Conservation (phyloP, 2,888 invertebrate species). For the Myopa testacea region DNA sequence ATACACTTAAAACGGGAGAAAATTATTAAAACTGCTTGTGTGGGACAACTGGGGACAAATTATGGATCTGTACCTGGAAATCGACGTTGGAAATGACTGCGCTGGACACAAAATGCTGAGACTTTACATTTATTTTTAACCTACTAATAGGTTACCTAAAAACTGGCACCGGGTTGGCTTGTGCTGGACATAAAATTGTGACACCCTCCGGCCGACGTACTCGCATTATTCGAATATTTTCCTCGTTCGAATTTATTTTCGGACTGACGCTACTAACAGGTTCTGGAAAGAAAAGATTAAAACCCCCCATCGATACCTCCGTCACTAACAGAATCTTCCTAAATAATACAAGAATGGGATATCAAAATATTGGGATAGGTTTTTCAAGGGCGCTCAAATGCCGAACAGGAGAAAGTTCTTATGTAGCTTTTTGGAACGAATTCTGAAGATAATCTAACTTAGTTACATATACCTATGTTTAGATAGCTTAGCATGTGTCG, state of each 20-base stretch:
- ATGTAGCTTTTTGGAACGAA: slow-evolving; percentile 53
- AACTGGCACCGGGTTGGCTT: slow-evolving; percentile 80
- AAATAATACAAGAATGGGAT: neutral
- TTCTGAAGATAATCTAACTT: no score
- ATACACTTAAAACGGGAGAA: neutral
- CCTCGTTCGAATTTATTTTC: slow-evolving; percentile 75
- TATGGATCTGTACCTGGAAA: slow-evolving; percentile 73
- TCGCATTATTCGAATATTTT: slow-evolving; percentile 71
- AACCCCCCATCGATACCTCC: neutral
- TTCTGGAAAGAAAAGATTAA: slow-evolving; percentile 53
- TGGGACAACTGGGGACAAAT: neutral
- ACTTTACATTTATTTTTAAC: slow-evolving; percentile 54
- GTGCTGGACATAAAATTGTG: slow-evolving; percentile 78
- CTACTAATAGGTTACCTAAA: slow-evolving; percentile 72
- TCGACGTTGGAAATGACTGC: slow-evolving; percentile 80
- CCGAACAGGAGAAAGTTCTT: slow-evolving; percentile 66
- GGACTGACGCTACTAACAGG: slow-evolving; percentile 75
- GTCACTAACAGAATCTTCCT: no score
- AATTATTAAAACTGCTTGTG: slow-evolving; percentile 14
- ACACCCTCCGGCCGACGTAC: slow-evolving; percentile 70
- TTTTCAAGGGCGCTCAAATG: neutral
- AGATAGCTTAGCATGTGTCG: slow-evolving; percentile 22
- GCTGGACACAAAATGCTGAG: slow-evolving; percentile 80
- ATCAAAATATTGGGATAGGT: slow-evolving; percentile 46
- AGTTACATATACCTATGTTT: slow-evolving; percentile 22